These are phyloP conservation scores for Drosophila conformis DNA, from an alignment of 2,888 invertebrate genomes.

Conservation along the genomic window DNA sequence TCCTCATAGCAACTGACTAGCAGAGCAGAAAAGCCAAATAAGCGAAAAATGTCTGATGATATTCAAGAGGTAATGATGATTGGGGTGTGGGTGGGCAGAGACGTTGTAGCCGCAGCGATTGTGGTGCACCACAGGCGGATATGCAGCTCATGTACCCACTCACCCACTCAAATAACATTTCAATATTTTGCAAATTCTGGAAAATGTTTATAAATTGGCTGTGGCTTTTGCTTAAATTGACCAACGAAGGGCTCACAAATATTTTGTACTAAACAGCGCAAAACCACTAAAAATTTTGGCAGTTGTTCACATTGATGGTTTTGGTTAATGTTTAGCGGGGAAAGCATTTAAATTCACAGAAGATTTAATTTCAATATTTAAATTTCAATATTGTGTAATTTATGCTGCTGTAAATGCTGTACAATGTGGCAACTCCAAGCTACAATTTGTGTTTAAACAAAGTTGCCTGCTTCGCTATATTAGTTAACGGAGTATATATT, in stretches of 20 bases:
- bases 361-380: not conserved
- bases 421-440: not conserved
- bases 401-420: not conserved
- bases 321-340: conserved; percentile 3
- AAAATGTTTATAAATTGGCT: conserved; percentile 75
- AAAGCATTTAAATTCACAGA: not conserved
- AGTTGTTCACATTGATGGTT: conserved; percentile 35
- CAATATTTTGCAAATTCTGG: conserved; percentile 24
- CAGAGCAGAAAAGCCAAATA: conserved; percentile 26
- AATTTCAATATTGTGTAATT: not conserved
- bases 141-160: conserved; percentile 27
- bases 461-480: conserved; percentile 21
- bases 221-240: conserved; percentile 67
- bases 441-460: conserved; percentile 1
- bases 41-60: conserved; percentile 24
- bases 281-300: conserved; percentile 59
- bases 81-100: not conserved
- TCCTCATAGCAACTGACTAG: conserved; percentile 17
- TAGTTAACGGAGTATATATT: conserved; percentile 30
- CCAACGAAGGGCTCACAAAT: conserved; percentile 34
- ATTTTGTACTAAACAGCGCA: conserved; percentile 29
- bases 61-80: not conserved
- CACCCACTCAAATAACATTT: conserved; percentile 14
- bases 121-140: conserved; percentile 70
- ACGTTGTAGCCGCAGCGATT: conserved; percentile 64